Percentiles rank a stretch among this genome's conserved stretches.
Conservation (phyloP, 2,888 invertebrate species). For the Hirtodrosophila duncani region DNA sequence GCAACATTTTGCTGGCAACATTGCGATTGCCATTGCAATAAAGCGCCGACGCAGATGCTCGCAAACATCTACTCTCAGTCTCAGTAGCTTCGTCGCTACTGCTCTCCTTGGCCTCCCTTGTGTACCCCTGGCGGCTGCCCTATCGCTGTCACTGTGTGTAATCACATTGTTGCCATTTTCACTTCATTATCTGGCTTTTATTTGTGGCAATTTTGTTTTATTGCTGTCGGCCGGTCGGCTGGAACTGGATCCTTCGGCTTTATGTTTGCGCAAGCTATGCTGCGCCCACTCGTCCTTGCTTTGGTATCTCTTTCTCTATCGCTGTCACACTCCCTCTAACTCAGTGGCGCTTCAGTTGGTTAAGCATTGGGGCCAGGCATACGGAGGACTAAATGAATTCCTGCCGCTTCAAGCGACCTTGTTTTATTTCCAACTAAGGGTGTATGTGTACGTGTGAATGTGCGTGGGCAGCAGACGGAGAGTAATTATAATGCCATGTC, state of each 20-base stretch:
- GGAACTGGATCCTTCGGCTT: slow-evolving; percentile 45
- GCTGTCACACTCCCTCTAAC: not conserved
- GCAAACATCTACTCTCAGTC: not conserved
- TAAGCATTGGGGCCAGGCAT: slow-evolving; percentile 65
- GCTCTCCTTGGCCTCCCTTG: slow-evolving; percentile 1
- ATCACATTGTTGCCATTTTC: slow-evolving; percentile 74
- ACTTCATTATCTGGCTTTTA: slow-evolving; percentile 73
- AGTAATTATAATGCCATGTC: slow-evolving; percentile 74
- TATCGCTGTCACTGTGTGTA: slow-evolving; percentile 53
- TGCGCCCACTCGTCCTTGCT: slow-evolving; percentile 8
- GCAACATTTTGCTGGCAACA: slow-evolving; percentile 64
- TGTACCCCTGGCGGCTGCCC: slow-evolving; percentile 15
- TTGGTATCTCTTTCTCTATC: slow-evolving; percentile 1
- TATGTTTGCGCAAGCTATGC: slow-evolving; percentile 42
- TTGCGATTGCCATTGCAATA: too few relatives aligned
- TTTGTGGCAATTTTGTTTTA: slow-evolving; percentile 70
- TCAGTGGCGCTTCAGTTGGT: slow-evolving; percentile 53
- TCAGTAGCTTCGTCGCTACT: slow-evolving; percentile 3
- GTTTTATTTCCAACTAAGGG: too few relatives aligned
- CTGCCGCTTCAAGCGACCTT: slow-evolving; percentile 53
- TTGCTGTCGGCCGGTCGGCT: slow-evolving; percentile 43
- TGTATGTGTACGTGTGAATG: slow-evolving; percentile 22
- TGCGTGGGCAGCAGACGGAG: slow-evolving; percentile 54
- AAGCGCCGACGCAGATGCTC: slow-evolving; percentile 57
- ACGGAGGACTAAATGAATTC: slow-evolving; percentile 34